Percentiles rank a stretch among this genome's conserved stretches.
phyloP scores from a whole-genome alignment of 2,888 invertebrate species.

The Hypena proboscidalis region DNA sequence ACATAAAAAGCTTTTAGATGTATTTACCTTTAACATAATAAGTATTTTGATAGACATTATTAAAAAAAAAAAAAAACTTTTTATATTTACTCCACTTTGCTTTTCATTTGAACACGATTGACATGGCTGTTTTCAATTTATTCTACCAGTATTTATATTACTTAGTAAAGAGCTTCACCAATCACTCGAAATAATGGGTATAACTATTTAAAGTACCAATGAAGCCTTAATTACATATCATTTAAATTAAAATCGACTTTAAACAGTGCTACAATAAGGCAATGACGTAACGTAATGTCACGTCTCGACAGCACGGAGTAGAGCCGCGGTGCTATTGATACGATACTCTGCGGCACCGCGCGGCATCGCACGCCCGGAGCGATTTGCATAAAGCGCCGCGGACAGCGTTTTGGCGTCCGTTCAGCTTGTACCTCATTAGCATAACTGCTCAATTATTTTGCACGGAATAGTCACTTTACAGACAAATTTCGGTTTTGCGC shows the following conservation, averaged over 20 bases:
- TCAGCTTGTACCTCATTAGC: conserved; percentile 78
- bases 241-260: neutral
- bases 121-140: no score
- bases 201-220: no score
- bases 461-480: conserved; percentile 77
- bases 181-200: no score
- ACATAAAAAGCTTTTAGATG: no score
- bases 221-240: no score
- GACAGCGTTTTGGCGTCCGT: conserved; percentile 78
- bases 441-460: conserved; percentile 83
- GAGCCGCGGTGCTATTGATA: conserved; percentile 20
- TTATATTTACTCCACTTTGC: no score
- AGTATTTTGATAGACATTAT: no score
- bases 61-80: no score
- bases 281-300: conserved; percentile 28
- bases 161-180: no score
- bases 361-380: conserved; percentile 50
- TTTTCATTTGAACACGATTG: no score
- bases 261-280: conserved; percentile 7
- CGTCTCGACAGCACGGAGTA: conserved; percentile 17
- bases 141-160: no score
- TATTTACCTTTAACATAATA: no score
- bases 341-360: conserved; percentile 33
- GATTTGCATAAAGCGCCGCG: conserved; percentile 78
- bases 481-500: conserved; percentile 73